Conservation (phyloP, 1,140 invertebrate species). For the Copidosoma floridanum region DNA sequence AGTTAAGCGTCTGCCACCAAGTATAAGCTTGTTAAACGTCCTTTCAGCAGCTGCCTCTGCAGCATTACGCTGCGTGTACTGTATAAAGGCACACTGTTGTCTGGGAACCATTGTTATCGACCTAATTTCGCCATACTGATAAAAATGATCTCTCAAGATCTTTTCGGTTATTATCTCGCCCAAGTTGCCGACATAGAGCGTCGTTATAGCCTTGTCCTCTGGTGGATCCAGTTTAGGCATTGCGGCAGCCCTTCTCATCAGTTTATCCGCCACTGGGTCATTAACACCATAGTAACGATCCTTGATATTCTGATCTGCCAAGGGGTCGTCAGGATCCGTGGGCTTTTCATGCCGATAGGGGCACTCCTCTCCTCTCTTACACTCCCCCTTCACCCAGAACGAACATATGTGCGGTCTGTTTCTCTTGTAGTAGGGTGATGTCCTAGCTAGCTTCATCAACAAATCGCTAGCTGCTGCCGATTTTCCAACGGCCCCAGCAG, state of each 20-base stretch:
- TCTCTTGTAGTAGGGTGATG: slow-evolving; percentile 97
- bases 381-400: slow-evolving; percentile 99
- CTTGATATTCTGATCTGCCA: slow-evolving; percentile 99
- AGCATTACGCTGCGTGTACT: slow-evolving; percentile 85
- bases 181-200: slow-evolving; percentile 92
- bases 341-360: slow-evolving; percentile 99
- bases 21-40: slow-evolving; percentile 93
- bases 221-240: slow-evolving; percentile 94
- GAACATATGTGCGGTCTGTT: slow-evolving; percentile 99
- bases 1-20: slow-evolving; percentile 81
- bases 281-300: slow-evolving; percentile 98
- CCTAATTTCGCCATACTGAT: slow-evolving; percentile 98
- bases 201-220: slow-evolving; percentile 95
- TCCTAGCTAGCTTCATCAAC: slow-evolving; percentile 90
- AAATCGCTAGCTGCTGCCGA: slow-evolving; percentile 83
- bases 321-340: slow-evolving; percentile 97
- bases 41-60: slow-evolving; percentile 94
- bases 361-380: slow-evolving; percentile 98
- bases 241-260: slow-evolving; percentile 88
- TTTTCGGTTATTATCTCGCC: slow-evolving; percentile 87
- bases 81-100: slow-evolving; percentile 97
- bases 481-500: slow-evolving; percentile 68
- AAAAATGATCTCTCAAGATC: slow-evolving; percentile 90
- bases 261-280: slow-evolving; percentile 98
- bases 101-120: slow-evolving; percentile 87